A percentile compares a stretch with the other conserved stretches of the same genome.
These are phyloP conservation scores for Megastigmus dorsalis DNA, from an alignment of 2,888 invertebrate species.

Conservation along the genomic window DNA sequence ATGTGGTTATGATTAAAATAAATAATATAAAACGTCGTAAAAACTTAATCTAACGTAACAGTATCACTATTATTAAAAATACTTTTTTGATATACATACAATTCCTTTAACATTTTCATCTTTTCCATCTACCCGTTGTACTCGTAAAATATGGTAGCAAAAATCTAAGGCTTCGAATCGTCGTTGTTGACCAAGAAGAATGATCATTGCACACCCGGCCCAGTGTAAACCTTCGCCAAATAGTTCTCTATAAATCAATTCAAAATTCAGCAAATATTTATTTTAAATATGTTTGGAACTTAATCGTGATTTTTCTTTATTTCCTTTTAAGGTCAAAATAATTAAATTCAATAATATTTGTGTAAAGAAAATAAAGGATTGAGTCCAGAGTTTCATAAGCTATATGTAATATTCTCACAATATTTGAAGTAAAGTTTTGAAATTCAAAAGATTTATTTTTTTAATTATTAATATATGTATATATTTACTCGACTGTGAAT, in stretches of 20 bases:
- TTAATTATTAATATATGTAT: not conserved
- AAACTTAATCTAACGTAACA: too few species aligned
- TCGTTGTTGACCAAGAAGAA: constrained; percentile 94
- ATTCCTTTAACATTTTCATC: constrained; percentile 96
- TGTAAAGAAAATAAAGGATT: not conserved
- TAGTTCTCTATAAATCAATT: constrained; percentile 82
- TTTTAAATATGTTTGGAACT: too few species aligned
- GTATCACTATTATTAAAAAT: too few species aligned
- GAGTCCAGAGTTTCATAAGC: not conserved
- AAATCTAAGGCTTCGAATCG: constrained; percentile 98
- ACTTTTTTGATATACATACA: constrained; percentile 87
- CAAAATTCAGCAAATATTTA: too few species aligned
- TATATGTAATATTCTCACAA: not conserved
- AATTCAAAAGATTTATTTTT: not conserved
- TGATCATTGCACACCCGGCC: constrained; percentile 98
- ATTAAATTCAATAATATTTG: not conserved
- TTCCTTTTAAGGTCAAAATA: too few species aligned
- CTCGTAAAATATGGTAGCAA: constrained; percentile 97
- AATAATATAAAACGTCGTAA: too few species aligned
- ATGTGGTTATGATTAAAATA: too few species aligned
- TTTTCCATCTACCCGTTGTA: constrained; percentile 96
- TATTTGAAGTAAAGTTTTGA: not conserved
- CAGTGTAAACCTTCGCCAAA: constrained; percentile 99
- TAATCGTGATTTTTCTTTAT: too few species aligned
- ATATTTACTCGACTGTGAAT: constrained; percentile 94